Base-by-base conservation (phyloP, 2,888 invertebrate genomes). In the Sesia apiformis region DNA sequence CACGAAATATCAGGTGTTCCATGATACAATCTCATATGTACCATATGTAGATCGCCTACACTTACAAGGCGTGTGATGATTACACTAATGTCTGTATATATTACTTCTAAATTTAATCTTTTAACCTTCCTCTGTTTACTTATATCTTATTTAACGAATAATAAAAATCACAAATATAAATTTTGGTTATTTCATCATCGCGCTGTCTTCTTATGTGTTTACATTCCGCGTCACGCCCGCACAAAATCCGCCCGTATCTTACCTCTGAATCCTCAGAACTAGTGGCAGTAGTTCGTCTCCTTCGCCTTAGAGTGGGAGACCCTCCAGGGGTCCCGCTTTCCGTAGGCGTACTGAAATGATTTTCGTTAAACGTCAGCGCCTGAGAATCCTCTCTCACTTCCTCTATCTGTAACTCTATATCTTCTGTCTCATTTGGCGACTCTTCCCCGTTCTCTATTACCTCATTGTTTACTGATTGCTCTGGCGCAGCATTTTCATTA, bases 281-380 rank as follows among this genome's bases (percentile, higher is more conserved):
- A 67, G 78, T 82, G 60, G 80, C 65, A 5, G 83, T 80, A 53
- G 81, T 72, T 53, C 77, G 67, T 50, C 69, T 62, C 54, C 74
- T 66, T 8, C 74, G 63, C 4, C 72, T 67, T 38, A 66, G 52
- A 40, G 65, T 61, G 39, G 70, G 76, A 57, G 74, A 69, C 61
- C 68, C 62, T 60, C 63, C 70, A 40, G 84, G 84, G 40, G 79
- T 74, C 3, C 64, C 72, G 50, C 79, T 81, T n/a, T 76, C 84
- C 7, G 75, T 77, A 50, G 90, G 90, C 55, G 90, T 89, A 64
- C 88, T 90, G 69, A 90, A 90, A 70, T 90, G 89, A 65, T 89
- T 90, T 74, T 90, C 89, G 64, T 90, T 88, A 60, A 89, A 87
- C 38, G 84, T 87, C 64, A 87, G 60, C n/a, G 72, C 65, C 53